Evolutionary conservation across 2,113 vertebrate species (phyloP).

Genomic region (Paraplagusia blochii): DNA sequence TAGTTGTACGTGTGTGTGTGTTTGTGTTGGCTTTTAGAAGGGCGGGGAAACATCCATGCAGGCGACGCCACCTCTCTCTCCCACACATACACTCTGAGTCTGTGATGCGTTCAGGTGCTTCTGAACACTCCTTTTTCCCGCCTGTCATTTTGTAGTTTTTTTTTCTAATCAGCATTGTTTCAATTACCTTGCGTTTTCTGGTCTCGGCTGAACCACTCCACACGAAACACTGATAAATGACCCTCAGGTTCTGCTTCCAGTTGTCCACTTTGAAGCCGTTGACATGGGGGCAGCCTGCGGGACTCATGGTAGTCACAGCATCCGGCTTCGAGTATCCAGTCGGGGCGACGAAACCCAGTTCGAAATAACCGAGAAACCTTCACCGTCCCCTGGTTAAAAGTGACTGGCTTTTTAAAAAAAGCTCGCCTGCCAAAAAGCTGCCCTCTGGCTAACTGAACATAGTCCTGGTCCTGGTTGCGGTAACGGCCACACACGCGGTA

Average conservation of each 20-base stretch:
- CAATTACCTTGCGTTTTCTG: constrained; percentile 90
- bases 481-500: constrained; percentile 36
- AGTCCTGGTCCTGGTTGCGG: constrained; percentile 37
- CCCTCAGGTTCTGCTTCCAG: constrained; percentile 96
- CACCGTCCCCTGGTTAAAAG: too few relatives aligned
- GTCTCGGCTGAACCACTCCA: constrained; percentile 94
- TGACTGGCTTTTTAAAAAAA: constrained; percentile 24
- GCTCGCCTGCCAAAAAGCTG: constrained; percentile 50
- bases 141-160: constrained; percentile 34
- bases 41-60: constrained; percentile 49
- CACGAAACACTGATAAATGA: constrained; percentile 97
- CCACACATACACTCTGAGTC: constrained; percentile 7
- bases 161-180: too few relatives aligned
- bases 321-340: constrained; percentile 53
- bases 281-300: constrained; percentile 93
- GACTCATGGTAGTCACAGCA: constrained; percentile 84
- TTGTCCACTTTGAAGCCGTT: constrained; percentile 96
- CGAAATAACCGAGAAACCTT: constrained; percentile 7
- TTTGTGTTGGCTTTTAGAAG: constrained; percentile 44
- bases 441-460: constrained; percentile 64
- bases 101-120: background rate
- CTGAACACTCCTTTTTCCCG: background rate
- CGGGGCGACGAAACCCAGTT: constrained; percentile 48
- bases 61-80: constrained; percentile 9
- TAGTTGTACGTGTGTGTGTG: background rate